These are phyloP conservation scores for Phyllotreta striolata DNA, from an alignment of 2,888 invertebrate species.

Conservation along the genomic window DNA sequence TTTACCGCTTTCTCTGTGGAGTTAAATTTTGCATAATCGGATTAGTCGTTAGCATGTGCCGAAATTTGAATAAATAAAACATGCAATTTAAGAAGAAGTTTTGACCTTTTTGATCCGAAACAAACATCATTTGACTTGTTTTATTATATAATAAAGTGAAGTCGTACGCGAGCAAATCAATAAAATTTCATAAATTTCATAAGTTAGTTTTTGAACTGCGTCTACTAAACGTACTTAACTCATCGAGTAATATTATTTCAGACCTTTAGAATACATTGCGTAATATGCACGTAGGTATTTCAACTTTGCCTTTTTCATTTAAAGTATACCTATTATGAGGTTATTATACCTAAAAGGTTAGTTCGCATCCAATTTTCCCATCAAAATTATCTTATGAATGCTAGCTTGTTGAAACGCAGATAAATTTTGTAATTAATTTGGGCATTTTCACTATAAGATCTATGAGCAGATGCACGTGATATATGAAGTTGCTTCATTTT, in stretches of 20 bases:
- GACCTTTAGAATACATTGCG: slow-evolving; percentile 17
- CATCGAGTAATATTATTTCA: slow-evolving; percentile 24
- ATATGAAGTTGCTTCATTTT: too few relatives aligned
- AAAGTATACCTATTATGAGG: slow-evolving; percentile 26
- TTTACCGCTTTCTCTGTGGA: too few relatives aligned
- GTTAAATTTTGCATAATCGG: too few relatives aligned
- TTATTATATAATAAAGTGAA: slow-evolving; percentile 15
- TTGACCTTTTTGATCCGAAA: slow-evolving; percentile 6
- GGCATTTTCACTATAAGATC: not conserved
- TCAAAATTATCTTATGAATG: slow-evolving; percentile 22
- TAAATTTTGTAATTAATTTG: slow-evolving; percentile 13
- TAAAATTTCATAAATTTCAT: slow-evolving; percentile 12
- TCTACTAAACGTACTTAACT: slow-evolving; percentile 3
- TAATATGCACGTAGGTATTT: not conserved
- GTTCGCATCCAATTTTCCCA: slow-evolving; percentile 17
- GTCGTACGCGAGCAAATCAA: slow-evolving; percentile 10
- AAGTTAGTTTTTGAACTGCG: slow-evolving; percentile 13
- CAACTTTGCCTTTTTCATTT: slow-evolving; percentile 24
- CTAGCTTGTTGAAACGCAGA: slow-evolving; percentile 8
- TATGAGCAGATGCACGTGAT: too few relatives aligned
- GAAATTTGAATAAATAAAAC: slow-evolving; percentile 1
- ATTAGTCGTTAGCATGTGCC: not conserved
- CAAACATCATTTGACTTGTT: slow-evolving; percentile 6
- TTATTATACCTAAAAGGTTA: slow-evolving; percentile 17
- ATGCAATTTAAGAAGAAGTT: not conserved